A percentile compares a stretch with the other conserved stretches of the same genome.
Conservation (phyloP, 2,888 invertebrate genomes). For the Nebria salina region DNA sequence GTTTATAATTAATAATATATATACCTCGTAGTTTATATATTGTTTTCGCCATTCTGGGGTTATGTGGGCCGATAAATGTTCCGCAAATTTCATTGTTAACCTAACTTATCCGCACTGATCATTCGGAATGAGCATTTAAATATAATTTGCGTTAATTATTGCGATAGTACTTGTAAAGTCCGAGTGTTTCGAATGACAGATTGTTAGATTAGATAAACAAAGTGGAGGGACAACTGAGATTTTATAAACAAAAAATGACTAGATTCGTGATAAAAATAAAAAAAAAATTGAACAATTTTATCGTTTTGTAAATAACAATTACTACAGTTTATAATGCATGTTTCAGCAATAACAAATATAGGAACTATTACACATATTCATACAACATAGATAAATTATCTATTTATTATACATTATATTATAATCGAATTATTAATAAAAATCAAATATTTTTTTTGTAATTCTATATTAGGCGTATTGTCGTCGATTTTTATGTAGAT, state of each 20-base stretch:
- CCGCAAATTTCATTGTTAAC: slow-evolving; percentile 84
- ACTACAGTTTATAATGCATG: background rate
- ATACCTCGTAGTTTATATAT: slow-evolving; percentile 79
- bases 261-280: slow-evolving; percentile 33
- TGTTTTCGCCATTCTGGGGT: slow-evolving; percentile 95
- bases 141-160: slow-evolving; percentile 27
- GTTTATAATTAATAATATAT: slow-evolving; percentile 38
- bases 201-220: slow-evolving; percentile 41
- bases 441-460: background rate
- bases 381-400: background rate
- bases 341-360: background rate
- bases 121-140: background rate
- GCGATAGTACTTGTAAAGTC: slow-evolving; percentile 20
- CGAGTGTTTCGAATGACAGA: slow-evolving; percentile 20
- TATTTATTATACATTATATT: background rate
- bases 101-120: slow-evolving; percentile 35
- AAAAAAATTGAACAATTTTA: slow-evolving; percentile 29
- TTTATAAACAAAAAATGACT: slow-evolving; percentile 28
- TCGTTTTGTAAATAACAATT: slow-evolving; percentile 16
- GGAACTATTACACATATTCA: background rate
- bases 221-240: slow-evolving; percentile 15
- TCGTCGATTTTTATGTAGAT: background rate
- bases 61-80: slow-evolving; percentile 87
- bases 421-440: slow-evolving; percentile 1
- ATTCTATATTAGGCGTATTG: background rate